Conservation (phyloP, 2,888 invertebrate species). For the Stenotaenia linearis region DNA sequence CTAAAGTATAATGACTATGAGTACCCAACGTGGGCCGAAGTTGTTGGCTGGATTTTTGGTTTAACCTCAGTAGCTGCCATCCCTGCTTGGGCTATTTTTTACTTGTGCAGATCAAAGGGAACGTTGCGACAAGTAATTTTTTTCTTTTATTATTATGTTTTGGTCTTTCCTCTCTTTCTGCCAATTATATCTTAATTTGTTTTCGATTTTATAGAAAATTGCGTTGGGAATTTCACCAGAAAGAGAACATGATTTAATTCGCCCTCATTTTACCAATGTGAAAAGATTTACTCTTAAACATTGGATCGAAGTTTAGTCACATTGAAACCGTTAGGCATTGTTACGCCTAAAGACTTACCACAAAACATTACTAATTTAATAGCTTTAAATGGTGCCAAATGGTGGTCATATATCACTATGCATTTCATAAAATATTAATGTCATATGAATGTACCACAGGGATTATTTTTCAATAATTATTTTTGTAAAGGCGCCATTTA, state of each 20-base stretch:
- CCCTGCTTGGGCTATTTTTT: conserved; percentile 31
- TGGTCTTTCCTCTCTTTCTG: background rate
- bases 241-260: conserved; percentile 21
- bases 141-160: background rate
- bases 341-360: background rate
- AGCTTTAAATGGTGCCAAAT: conserved; percentile 12
- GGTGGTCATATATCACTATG: background rate
- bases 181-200: background rate
- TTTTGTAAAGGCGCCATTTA: conserved; percentile 10
- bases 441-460: background rate
- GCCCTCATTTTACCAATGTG: background rate
- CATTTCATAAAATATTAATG: background rate
- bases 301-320: conserved; percentile 24
- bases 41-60: conserved; percentile 33
- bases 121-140: background rate
- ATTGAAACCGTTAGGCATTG: background rate
- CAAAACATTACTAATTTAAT: background rate
- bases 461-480: background rate
- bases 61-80: conserved; percentile 31
- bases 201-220: conserved; percentile 9
- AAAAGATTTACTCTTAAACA: conserved; percentile 24
- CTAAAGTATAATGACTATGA: conserved; percentile 34
- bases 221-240: conserved; percentile 30
- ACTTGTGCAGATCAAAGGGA: conserved; percentile 10
- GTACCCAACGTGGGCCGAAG: conserved; percentile 33